Evolutionary conservation across 2,113 vertebrate species (phyloP).

Genomic region (Glaucomys volans): DNA sequence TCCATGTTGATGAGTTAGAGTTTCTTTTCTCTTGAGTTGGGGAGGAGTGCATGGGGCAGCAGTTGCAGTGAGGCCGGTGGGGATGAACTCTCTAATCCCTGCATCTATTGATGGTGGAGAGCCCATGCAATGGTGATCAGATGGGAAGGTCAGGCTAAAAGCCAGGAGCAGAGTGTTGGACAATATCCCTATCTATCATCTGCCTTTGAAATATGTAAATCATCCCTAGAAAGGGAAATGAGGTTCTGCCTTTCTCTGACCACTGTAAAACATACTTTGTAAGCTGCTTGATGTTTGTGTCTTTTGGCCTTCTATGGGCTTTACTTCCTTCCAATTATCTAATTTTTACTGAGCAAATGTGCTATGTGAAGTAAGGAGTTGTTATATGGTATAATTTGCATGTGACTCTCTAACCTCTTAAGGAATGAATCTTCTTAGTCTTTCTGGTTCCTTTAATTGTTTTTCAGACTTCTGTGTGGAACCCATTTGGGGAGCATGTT

Average conservation of each 20-base stretch:
- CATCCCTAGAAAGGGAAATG: neutral
- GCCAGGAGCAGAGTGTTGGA: neutral
- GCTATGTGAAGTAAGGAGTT: neutral
- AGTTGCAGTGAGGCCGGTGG: neutral
- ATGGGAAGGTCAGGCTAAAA: neutral
- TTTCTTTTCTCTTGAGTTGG: neutral
- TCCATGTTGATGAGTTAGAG: neutral
- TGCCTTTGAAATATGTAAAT: neutral
- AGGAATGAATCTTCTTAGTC: neutral
- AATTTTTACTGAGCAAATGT: neutral
- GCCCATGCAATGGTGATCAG: neutral
- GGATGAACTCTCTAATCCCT: neutral
- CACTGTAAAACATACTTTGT: neutral
- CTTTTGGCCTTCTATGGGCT: neutral
- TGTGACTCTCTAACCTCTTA: neutral
- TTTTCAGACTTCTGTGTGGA: neutral
- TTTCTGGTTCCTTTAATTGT: neutral
- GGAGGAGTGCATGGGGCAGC: neutral
- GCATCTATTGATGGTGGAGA: neutral
- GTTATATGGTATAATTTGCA: neutral
- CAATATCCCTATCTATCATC: neutral
- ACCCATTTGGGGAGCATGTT: neutral
- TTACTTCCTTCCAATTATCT: neutral
- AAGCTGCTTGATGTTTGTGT: neutral
- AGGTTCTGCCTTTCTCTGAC: neutral